Evolutionary conservation across 2,888 invertebrate species (phyloP).

Genomic region (Phorcus lineatus): DNA sequence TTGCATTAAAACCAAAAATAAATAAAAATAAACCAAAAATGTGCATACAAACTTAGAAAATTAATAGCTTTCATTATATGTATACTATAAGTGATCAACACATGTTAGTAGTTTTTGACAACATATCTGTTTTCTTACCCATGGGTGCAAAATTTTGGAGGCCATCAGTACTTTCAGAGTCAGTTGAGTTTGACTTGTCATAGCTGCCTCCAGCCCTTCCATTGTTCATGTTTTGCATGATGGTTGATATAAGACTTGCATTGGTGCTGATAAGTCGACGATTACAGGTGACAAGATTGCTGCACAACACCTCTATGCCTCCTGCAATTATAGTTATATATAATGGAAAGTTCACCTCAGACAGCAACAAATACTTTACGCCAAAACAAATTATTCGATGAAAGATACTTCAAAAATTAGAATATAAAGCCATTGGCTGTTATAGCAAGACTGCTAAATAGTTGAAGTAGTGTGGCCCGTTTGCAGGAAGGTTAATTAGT

Average conservation of each 20-base stretch:
- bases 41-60: neutral
- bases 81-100: neutral
- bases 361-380: too few species aligned
- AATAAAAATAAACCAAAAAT: neutral
- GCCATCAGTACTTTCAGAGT: slow-evolving; percentile 82
- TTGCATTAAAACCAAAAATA: neutral
- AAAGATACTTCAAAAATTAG: too few species aligned
- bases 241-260: slow-evolving; percentile 82
- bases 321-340: slow-evolving; percentile 51
- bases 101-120: neutral
- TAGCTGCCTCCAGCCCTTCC: slow-evolving; percentile 47
- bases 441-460: too few species aligned
- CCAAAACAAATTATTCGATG: too few species aligned
- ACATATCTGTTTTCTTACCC: slow-evolving; percentile 77
- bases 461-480: too few species aligned
- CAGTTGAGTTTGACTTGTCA: slow-evolving; percentile 54
- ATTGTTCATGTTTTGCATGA: slow-evolving; percentile 81
- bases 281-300: slow-evolving; percentile 86
- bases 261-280: slow-evolving; percentile 83
- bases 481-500: too few species aligned
- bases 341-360: too few species aligned
- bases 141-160: slow-evolving; percentile 93
- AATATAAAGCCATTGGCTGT: too few species aligned
- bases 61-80: neutral
- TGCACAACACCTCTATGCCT: slow-evolving; percentile 79